Conservation (phyloP, 2,888 invertebrate genomes). For the Acleris laterana region DNA sequence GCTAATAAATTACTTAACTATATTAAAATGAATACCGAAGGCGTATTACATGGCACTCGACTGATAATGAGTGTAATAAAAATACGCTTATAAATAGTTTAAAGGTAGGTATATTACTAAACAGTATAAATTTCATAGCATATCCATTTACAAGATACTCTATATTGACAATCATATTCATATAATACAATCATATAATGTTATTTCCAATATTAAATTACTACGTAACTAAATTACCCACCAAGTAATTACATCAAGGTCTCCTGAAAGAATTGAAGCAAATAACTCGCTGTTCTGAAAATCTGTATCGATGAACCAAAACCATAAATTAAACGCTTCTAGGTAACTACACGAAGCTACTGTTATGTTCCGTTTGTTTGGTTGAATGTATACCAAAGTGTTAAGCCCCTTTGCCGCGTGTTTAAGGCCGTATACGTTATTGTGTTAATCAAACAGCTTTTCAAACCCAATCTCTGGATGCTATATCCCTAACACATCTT, state of each 20-base stretch:
- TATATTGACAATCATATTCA: too few relatives aligned
- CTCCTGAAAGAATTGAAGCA: conserved; percentile 31
- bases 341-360: conserved; percentile 81
- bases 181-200: too few relatives aligned
- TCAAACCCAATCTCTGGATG: conserved; percentile 64
- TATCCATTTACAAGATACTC: too few relatives aligned
- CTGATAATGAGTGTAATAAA: too few relatives aligned
- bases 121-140: too few relatives aligned
- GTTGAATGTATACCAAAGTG: conserved; percentile 68
- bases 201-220: too few relatives aligned
- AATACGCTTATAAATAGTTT: too few relatives aligned
- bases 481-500: conserved; percentile 67
- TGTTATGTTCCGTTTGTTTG: conserved; percentile 70
- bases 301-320: conserved; percentile 64
- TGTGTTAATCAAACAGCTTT: conserved; percentile 66
- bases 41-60: too few relatives aligned
- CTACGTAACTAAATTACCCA: neutral
- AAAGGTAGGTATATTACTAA: too few relatives aligned
- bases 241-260: conserved; percentile 14
- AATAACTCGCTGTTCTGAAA: conserved; percentile 54
- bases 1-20: too few relatives aligned
- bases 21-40: too few relatives aligned
- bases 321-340: conserved; percentile 73
- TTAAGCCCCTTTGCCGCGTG: conserved; percentile 77
- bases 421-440: conserved; percentile 65